Conservation (phyloP, 2,113 vertebrate species). For the Hylia prasina region DNA sequence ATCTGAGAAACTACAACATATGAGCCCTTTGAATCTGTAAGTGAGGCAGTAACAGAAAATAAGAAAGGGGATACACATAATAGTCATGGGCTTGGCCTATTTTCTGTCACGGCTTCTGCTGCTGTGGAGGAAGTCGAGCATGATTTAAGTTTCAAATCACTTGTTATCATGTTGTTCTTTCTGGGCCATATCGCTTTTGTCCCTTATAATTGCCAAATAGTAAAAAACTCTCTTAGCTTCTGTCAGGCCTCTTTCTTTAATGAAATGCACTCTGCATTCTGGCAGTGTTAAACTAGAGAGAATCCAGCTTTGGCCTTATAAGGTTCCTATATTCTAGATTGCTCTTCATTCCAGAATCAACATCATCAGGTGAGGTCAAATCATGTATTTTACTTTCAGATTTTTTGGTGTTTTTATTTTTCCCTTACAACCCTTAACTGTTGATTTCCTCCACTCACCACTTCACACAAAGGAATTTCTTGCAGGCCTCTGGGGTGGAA, state of each 20-base stretch:
- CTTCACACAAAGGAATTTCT: neutral
- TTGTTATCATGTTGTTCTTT: neutral
- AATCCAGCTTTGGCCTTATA: neutral
- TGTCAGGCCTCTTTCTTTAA: neutral
- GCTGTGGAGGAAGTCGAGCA: neutral
- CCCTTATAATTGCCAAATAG: neutral
- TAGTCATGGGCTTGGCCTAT: neutral
- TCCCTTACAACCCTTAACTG: neutral
- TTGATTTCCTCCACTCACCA: neutral
- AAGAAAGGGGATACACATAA: neutral
- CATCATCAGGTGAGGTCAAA: neutral
- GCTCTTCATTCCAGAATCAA: neutral
- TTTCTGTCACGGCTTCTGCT: neutral
- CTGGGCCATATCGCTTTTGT: neutral
- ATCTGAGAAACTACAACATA: neutral
- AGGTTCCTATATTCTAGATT: neutral
- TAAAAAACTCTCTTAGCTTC: neutral
- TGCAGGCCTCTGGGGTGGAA: neutral
- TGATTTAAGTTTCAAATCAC: neutral
- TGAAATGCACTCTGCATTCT: neutral
- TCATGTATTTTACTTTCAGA: neutral
- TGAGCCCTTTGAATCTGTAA: neutral
- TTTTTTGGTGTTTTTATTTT: accelerated
- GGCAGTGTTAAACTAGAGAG: neutral
- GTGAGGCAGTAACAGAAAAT: neutral